These are phyloP conservation scores for Abrostola tripartita DNA, from an alignment of 2,888 invertebrate species.

Conservation along the genomic window DNA sequence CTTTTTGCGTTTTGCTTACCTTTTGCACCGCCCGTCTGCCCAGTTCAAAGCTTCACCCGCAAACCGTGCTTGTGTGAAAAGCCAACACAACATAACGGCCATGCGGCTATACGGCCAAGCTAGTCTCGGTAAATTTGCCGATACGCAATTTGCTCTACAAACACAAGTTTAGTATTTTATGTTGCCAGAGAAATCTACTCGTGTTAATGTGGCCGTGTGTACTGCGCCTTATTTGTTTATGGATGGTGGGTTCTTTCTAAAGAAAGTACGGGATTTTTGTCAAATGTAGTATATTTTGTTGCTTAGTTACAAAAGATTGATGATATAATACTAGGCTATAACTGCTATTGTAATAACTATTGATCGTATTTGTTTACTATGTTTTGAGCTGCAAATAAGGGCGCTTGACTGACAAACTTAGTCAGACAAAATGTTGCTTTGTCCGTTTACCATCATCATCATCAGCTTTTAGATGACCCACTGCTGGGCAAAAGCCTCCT, in stretches of 20 bases:
- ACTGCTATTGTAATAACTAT: no score
- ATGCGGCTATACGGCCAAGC: slow-evolving; percentile 33
- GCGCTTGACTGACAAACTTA: no score
- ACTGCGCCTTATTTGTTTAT: slow-evolving; percentile 9
- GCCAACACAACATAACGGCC: slow-evolving; percentile 78
- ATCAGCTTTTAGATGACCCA: no score
- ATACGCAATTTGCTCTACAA: slow-evolving; percentile 77
- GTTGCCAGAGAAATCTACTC: slow-evolving; percentile 57
- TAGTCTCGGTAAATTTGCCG: slow-evolving; percentile 76
- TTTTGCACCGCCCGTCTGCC: slow-evolving; percentile 61
- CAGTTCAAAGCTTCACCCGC: slow-evolving; percentile 61
- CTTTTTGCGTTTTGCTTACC: slow-evolving; percentile 31
- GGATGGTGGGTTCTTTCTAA: slow-evolving; percentile 10
- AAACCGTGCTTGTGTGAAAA: slow-evolving; percentile 78
- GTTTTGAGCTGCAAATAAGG: no score
- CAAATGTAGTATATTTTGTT: background rate
- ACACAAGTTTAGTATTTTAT: slow-evolving; percentile 55
- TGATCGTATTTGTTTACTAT: no score
- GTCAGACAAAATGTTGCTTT: no score
- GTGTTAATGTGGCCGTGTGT: slow-evolving; percentile 38
- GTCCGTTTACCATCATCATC: no score
- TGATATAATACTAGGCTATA: no score
- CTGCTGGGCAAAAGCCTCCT: no score
- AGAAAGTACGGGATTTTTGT: slow-evolving; percentile 1
- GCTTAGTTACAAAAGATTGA: no score